Conservation (phyloP, 2,888 invertebrate genomes). For the Tinea trinotella region DNA sequence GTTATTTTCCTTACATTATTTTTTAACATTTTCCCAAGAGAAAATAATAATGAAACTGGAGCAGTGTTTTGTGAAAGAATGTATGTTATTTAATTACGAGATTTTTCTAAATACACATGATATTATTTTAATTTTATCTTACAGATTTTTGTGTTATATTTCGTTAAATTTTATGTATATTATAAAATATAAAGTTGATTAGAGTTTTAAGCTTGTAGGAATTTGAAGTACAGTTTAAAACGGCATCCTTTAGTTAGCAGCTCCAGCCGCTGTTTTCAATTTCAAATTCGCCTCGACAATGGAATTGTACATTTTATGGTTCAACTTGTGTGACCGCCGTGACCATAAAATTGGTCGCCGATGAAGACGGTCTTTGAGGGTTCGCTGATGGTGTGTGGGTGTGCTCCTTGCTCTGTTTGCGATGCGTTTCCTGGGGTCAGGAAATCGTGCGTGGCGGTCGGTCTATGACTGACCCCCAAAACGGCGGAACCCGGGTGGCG, state of each 20-base stretch:
- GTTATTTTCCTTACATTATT: neutral
- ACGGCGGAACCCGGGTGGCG: no score
- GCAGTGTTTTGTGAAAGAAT: neutral
- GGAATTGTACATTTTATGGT: slow-evolving; percentile 27
- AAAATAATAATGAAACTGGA: neutral
- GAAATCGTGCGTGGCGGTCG: no score
- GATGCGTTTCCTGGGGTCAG: no score
- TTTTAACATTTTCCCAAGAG: neutral
- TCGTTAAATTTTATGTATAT: neutral
- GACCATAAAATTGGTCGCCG: no score
- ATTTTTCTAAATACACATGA: neutral
- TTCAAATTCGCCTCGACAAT: slow-evolving; percentile 57
- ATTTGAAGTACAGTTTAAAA: slow-evolving; percentile 3
- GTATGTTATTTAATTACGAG: neutral
- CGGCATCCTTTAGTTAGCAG: slow-evolving; percentile 24
- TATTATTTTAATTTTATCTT: neutral
- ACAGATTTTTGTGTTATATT: neutral
- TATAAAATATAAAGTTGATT: slow-evolving; percentile 1
- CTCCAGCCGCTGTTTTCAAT: slow-evolving; percentile 57
- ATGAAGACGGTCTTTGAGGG: no score
- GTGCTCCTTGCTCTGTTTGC: no score
- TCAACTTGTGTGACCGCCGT: no score
- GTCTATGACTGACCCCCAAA: no score
- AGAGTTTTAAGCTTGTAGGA: neutral
- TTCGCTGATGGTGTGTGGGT: no score